Conservation (phyloP, 1,140 invertebrate species). For the Venturia canescens region DNA sequence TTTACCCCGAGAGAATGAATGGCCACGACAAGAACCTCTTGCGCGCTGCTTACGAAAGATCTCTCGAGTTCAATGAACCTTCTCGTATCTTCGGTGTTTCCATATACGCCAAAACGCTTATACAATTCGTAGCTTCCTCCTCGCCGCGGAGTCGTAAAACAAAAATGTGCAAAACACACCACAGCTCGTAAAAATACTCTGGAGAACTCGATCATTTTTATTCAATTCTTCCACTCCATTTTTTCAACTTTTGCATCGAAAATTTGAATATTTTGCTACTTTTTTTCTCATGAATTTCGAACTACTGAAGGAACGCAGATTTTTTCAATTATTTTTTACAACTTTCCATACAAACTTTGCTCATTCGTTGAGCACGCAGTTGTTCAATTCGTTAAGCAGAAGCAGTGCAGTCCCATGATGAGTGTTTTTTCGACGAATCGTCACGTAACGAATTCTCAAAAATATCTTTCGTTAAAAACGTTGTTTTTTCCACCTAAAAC, state of each 20-base stretch:
- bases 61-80: slow-evolving; percentile 8
- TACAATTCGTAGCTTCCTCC: neutral
- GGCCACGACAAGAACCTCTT: neutral
- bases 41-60: neutral
- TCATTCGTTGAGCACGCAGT: too few relatives aligned
- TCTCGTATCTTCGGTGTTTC: neutral
- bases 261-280: neutral
- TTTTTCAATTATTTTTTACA: too few relatives aligned
- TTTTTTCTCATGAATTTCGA: neutral
- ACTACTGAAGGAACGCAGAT: neutral
- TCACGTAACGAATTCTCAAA: neutral
- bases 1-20: slow-evolving; percentile 45
- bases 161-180: too few relatives aligned
- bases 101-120: neutral
- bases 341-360: too few relatives aligned
- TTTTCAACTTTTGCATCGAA: neutral
- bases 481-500: too few relatives aligned
- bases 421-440: too few relatives aligned
- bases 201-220: neutral
- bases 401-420: too few relatives aligned
- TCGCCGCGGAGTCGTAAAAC: neutral
- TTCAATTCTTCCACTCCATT: too few relatives aligned
- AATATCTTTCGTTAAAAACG: too few relatives aligned
- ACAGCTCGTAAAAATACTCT: neutral
- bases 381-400: too few relatives aligned